These are phyloP conservation scores for Tupaia tana DNA, from an alignment of 2,113 vertebrate species.

Conservation along the genomic window DNA sequence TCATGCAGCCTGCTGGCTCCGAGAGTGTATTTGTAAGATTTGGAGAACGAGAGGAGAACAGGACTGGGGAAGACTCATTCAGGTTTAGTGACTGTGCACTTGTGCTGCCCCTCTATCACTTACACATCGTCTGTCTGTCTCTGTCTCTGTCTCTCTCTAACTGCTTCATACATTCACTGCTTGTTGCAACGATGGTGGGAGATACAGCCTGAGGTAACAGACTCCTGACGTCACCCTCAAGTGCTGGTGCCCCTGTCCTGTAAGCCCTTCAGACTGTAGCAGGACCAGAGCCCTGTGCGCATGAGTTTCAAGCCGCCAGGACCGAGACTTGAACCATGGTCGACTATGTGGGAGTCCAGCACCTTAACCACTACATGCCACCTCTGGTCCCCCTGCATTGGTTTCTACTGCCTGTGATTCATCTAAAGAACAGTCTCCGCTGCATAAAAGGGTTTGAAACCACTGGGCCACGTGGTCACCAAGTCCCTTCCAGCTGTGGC, in stretches of 20 bases:
- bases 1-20: too few relatives aligned
- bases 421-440: neutral
- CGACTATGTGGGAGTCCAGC: too few relatives aligned
- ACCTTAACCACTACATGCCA: too few relatives aligned
- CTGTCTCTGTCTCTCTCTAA: neutral
- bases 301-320: too few relatives aligned
- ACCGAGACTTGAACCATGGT: too few relatives aligned
- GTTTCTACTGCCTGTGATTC: neutral
- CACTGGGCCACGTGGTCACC: neutral
- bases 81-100: neutral
- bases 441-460: neutral
- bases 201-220: neutral
- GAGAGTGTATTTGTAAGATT: neutral
- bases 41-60: neutral
- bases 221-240: neutral
- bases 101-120: neutral
- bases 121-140: neutral
- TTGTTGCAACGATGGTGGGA: neutral
- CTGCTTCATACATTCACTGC: neutral
- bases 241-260: too few relatives aligned
- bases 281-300: neutral
- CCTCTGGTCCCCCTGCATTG: too few relatives aligned
- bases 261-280: neutral
- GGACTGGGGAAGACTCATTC: neutral
- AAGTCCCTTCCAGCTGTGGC: neutral